Evolutionary conservation across 2,888 invertebrate species (phyloP).

Genomic region (Tillus elongatus): DNA sequence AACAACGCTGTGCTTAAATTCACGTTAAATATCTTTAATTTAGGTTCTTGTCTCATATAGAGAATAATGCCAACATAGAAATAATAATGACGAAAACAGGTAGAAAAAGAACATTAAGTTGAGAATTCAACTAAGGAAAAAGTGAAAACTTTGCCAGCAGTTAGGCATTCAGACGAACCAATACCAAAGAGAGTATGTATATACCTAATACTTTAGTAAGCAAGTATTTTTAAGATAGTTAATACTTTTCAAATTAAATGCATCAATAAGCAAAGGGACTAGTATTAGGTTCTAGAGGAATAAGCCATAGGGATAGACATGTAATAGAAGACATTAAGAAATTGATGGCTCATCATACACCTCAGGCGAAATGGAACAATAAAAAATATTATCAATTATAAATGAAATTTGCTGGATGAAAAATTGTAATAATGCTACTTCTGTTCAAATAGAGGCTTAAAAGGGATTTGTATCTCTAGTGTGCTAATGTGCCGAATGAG

Average conservation of each 20-base stretch:
- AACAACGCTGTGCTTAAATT: no score
- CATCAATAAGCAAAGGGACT: constrained; percentile 86
- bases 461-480: constrained; percentile 90
- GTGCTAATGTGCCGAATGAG: constrained; percentile 77
- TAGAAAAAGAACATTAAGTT: constrained; percentile 26
- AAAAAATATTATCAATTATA: constrained; percentile 75
- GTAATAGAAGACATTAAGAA: constrained; percentile 90
- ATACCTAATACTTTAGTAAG: no score
- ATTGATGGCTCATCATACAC: constrained; percentile 87
- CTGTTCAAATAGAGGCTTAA: constrained; percentile 91
- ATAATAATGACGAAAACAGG: constrained; percentile 27
- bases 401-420: constrained; percentile 97
- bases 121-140: constrained; percentile 33
- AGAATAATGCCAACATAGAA: no score
- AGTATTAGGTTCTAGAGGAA: constrained; percentile 95
- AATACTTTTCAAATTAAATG: constrained; percentile 65
- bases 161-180: constrained; percentile 64
- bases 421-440: constrained; percentile 90
- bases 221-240: no score
- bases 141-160: constrained; percentile 46
- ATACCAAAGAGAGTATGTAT: constrained; percentile 57
- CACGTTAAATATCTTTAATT: no score
- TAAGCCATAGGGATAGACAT: constrained; percentile 85
- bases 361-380: constrained; percentile 91
- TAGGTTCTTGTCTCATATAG: no score